Percentiles rank a stretch among this genome's conserved stretches.
phyloP scores from a whole-genome alignment of 2,888 invertebrate genomes.

The Lasiommata megera region DNA sequence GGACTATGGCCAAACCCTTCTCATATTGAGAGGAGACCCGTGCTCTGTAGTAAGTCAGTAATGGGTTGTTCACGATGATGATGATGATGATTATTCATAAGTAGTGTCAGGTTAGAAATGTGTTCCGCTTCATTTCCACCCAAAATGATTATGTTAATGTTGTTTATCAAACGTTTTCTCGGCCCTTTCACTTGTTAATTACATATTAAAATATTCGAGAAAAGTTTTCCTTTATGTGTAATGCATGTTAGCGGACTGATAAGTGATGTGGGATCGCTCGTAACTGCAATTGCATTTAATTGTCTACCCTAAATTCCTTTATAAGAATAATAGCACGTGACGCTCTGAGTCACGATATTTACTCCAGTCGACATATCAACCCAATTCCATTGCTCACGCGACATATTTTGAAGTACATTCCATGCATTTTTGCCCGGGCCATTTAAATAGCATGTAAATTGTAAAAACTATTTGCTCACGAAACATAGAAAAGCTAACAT shows the following conservation, averaged over 20 bases:
- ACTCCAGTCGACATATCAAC: constrained; percentile 48
- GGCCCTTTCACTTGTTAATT: not conserved
- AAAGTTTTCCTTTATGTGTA: not conserved
- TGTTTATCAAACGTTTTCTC: constrained; percentile 1
- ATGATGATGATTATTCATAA: constrained; percentile 1
- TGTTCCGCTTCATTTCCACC: constrained; percentile 2
- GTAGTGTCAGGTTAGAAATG: not conserved
- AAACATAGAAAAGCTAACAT: not conserved
- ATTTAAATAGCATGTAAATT: not conserved
- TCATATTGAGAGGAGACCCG: too few species aligned
- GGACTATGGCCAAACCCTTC: too few species aligned
- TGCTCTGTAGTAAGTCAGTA: too few species aligned
- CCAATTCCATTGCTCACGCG: constrained; percentile 54
- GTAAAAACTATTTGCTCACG: constrained; percentile 2
- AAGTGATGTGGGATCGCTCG: not conserved
- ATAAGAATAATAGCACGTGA: constrained; percentile 12
- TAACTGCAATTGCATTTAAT: constrained; percentile 9
- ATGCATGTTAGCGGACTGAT: not conserved
- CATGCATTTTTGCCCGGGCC: constrained; percentile 3
- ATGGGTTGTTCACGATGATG: too few species aligned
- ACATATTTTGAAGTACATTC: constrained; percentile 32
- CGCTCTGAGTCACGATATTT: constrained; percentile 51
- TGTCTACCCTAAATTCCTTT: constrained; percentile 26
- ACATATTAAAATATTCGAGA: not conserved
- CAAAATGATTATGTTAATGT: constrained; percentile 1